These are phyloP conservation scores for Scolanthus callimorphus DNA, from an alignment of 92 coral and sea anemone species.

Conservation along the genomic window DNA sequence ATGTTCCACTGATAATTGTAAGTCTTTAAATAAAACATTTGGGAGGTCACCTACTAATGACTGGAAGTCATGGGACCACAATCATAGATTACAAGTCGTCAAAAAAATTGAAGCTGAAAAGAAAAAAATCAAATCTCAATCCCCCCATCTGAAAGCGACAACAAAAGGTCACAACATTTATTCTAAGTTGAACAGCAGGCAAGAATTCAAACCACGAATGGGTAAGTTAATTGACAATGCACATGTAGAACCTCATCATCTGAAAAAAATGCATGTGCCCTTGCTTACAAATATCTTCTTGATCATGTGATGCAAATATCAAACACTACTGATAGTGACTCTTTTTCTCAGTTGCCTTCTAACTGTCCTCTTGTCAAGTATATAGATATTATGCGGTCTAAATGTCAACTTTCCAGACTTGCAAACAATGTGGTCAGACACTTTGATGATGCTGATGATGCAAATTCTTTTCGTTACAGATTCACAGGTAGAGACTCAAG, in stretches of 20 bases:
- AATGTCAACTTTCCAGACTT: constrained; percentile 1
- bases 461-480: too few species aligned
- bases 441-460: constrained; percentile 4
- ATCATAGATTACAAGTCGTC: constrained; percentile 5
- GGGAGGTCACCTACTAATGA: not conserved
- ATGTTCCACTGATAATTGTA: constrained; percentile 11
- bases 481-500: constrained; percentile 10
- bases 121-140: not conserved
- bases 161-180: constrained; percentile 17
- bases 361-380: constrained; percentile 13
- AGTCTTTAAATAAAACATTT: constrained; percentile 8
- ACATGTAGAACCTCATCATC: constrained; percentile 37
- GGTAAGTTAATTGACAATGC: constrained; percentile 36
- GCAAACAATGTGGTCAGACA: constrained; percentile 6
- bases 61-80: constrained; percentile 19
- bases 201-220: constrained; percentile 22
- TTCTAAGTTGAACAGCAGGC: constrained; percentile 10
- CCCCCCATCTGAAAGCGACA: constrained; percentile 3
- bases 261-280: constrained; percentile 43
- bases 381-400: not conserved
- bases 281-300: constrained; percentile 20
- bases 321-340: constrained; percentile 6
- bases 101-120: constrained; percentile 13
- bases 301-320: constrained; percentile 18
- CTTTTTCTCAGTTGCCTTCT: constrained; percentile 22